Base-by-base conservation (phyloP, 2,888 invertebrate species). In the Venusia cambrica region DNA sequence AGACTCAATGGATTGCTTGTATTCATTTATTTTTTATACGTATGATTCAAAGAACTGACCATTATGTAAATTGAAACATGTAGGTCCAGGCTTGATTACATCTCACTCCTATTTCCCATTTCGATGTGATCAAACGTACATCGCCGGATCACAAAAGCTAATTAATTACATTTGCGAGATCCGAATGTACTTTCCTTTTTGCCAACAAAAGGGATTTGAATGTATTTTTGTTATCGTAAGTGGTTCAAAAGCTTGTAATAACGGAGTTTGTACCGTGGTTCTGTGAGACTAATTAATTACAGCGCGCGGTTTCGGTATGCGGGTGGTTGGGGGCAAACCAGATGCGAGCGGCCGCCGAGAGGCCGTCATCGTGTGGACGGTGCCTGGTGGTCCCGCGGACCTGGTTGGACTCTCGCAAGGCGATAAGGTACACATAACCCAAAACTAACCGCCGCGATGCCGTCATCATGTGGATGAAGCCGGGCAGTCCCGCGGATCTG, bases 241-340 rank as follows among this genome's bases (percentile, higher is more conserved):
- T 32, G 46, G 39, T 46, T 46, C 43, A 44, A 49, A 41, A 24
- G 46, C 39, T 42, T 30, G 36, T 35, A 39, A 46, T 45, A 41
- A 48, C 43, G 25, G 38, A 37, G 38, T 51, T 33, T 27, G 13
- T 38, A 29, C 12, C 15, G 45, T 42, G 40, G 48, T 28, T 43
- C 32, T 46, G 41, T 48, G 47, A 37, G 47, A 57, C 56, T 60
- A 42, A 58, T 55, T 43, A 48, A 59, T 63, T 58, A 45, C 77
- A 94, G 94, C 95, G 48, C 92, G 95, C 52, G 97, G 97, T 37
- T 96, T 97, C 66, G 97, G 97, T 14, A 96, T 98, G 96, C 90
- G 97, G 45, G 96, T 97, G 11, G 96, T 97, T 22, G 97, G 97
- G 7, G 97, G 97, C 12, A 97, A 97, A 76, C 92, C 93, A 13